A percentile compares a stretch with the other conserved stretches of the same genome.
Evolutionary conservation across 2,888 invertebrate species (phyloP).

Genomic region (Cataglyphis cursor): DNA sequence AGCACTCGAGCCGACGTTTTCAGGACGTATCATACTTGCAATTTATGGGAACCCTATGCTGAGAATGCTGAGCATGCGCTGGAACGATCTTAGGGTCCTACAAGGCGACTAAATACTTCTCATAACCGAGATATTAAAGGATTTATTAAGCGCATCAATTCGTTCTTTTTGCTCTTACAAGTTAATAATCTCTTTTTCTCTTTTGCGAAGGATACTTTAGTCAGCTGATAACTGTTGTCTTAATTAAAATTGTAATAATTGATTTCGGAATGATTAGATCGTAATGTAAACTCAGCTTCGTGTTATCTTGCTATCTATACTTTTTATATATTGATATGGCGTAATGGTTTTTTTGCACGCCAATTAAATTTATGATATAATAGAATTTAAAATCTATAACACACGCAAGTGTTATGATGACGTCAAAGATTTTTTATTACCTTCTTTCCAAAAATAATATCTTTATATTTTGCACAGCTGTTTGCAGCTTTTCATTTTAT

Average conservation of each 20-base stretch:
- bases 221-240: slow-evolving; percentile 1
- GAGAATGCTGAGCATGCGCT: slow-evolving; percentile 61
- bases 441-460: neutral
- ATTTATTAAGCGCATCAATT: slow-evolving; percentile 55
- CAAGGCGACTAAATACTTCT: slow-evolving; percentile 49
- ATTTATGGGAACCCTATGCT: slow-evolving; percentile 59
- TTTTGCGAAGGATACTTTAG: neutral
- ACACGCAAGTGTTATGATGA: neutral
- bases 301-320: neutral
- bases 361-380: neutral
- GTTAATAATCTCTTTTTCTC: slow-evolving; percentile 26
- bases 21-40: slow-evolving; percentile 63
- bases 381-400: neutral
- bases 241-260: neutral
- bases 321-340: slow-evolving; percentile 15
- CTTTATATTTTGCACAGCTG: neutral
- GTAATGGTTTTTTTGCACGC: slow-evolving; percentile 33
- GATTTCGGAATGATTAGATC: slow-evolving; percentile 15
- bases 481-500: neutral
- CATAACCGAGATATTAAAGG: slow-evolving; percentile 55
- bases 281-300: slow-evolving; percentile 13
- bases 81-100: slow-evolving; percentile 43
- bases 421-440: neutral
- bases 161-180: neutral
- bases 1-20: slow-evolving; percentile 69